Evolutionary conservation across 2,888 invertebrate species (phyloP), one percentile per base, ranked within the genome.

Genomic region (Enchytraeus crypticus): DNA sequence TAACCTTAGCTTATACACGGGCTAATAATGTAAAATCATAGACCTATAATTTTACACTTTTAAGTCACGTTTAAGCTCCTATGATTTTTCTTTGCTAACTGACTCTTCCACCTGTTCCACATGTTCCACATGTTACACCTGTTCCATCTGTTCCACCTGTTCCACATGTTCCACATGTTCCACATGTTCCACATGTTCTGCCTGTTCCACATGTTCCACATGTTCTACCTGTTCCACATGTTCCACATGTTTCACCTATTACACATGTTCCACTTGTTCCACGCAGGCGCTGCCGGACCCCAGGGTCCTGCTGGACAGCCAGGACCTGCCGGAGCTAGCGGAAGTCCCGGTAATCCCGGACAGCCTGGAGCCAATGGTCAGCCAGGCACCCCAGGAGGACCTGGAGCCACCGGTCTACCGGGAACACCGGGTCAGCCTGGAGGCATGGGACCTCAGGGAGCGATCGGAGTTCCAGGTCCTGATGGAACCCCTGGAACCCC

Each of bases 371-470:
- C 26, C 11, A 49, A 26, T 51, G 65, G 65, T 8, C 51, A 56
- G 32, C 33, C 49, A 51, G 64, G 64, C 1, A 54, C 53, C 29
- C 33, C 54, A 43, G 65, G 65, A 54, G 55, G 27, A 26, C 38
- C 56, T 11, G 63, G 66, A 30, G 33, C 54, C 21, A 30, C 76
- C 29, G 85, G 85, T 43, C 78, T 82, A 46, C 80, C 75, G 65
- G 61, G 57, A 27, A 8, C 23, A 26, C 33, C 23, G 26, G 64
- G 64, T 45, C 53, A 51, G 53, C 53, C 58, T n/a, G 54, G 54
- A 26, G 54, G 27, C 21, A 51, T 27, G 29, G 66, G 66, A 18
- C 46, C 38, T n/a, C 30, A 34, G 26, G 64, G 64, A 21, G 34
- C 38, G 18, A 27, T 57, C 23, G 64, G 64, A 34, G 1, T 18